Percentiles rank a stretch among this genome's conserved stretches.
phyloP scores from a whole-genome alignment of 2,797 vertebrate species.

The Platyrinchus mystaceus region DNA sequence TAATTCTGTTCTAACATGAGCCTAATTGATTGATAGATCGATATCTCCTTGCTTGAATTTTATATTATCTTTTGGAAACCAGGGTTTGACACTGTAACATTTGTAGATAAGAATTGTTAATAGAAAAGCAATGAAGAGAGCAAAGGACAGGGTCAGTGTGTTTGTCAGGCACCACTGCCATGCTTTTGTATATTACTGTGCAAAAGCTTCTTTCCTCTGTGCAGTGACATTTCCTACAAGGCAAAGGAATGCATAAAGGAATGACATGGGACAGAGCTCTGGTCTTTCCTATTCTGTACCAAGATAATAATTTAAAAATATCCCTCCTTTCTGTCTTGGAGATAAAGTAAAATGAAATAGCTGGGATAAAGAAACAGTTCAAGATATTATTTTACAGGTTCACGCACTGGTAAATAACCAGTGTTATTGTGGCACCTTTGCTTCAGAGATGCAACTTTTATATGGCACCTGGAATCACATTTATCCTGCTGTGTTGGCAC shows the following conservation, averaged over 20 bases:
- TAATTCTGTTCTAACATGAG: neutral
- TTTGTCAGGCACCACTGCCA: neutral
- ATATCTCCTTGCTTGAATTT: neutral
- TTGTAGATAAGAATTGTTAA: neutral
- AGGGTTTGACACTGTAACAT: neutral
- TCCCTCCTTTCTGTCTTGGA: neutral
- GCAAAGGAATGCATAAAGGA: neutral
- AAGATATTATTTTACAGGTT: neutral
- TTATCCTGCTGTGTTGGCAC: neutral
- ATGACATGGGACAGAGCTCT: neutral
- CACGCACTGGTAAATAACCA: neutral
- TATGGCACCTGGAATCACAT: neutral
- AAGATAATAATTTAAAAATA: neutral
- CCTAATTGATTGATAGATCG: neutral
- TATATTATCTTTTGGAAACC: neutral
- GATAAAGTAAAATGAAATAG: neutral
- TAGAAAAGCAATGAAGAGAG: neutral
- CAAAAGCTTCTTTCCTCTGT: neutral
- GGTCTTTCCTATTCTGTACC: neutral
- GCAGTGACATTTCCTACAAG: neutral
- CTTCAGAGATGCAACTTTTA: neutral
- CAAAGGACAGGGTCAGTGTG: neutral
- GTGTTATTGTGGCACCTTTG: neutral
- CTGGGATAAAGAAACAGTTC: neutral
- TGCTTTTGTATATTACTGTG: neutral